These are phyloP conservation scores for Pantelozetes paolii DNA, from an alignment of 2,888 invertebrate genomes.

Conservation along the genomic window DNA sequence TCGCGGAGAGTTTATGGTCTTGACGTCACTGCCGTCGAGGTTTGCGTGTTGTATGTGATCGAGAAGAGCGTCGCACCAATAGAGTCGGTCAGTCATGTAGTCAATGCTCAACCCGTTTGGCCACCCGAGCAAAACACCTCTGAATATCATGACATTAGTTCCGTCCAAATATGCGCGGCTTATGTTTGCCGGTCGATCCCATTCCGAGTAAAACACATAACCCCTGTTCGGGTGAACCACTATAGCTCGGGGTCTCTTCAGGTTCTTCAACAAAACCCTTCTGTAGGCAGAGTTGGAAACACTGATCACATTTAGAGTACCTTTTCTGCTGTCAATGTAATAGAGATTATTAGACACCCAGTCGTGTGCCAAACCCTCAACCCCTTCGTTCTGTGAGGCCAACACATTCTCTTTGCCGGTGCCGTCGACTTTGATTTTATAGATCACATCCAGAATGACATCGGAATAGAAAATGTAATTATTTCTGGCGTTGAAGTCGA, in stretches of 20 bases:
- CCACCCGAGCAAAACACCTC: conserved; percentile 89
- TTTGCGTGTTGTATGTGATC: conserved; percentile 94
- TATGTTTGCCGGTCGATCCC: conserved; percentile 94
- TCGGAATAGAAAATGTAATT: conserved; percentile 96
- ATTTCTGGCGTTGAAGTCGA: conserved; percentile 86
- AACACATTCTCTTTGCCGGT: conserved; percentile 71
- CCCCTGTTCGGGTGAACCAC: conserved; percentile 95
- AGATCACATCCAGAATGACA: conserved; percentile 90
- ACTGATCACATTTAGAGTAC: conserved; percentile 85
- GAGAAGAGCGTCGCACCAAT: conserved; percentile 94
- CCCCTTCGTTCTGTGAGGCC: conserved; percentile 93
- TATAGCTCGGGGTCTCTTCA: conserved; percentile 90
- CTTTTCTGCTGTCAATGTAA: conserved; percentile 89
- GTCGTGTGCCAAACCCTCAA: conserved; percentile 89
- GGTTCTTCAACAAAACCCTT: conserved; percentile 73
- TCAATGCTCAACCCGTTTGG: conserved; percentile 95
- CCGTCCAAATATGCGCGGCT: conserved; percentile 89
- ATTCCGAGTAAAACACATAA: conserved; percentile 89
- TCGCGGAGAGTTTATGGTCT: conserved; percentile 77
- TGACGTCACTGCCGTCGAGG: conserved; percentile 82
- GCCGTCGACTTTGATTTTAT: conserved; percentile 58
- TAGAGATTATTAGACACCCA: conserved; percentile 94
- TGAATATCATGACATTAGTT: conserved; percentile 75
- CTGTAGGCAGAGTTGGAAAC: conserved; percentile 78
- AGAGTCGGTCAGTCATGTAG: conserved; percentile 76